These are phyloP conservation scores for Macrophya alboannulata DNA, from an alignment of 2,888 invertebrate genomes.

Conservation along the genomic window DNA sequence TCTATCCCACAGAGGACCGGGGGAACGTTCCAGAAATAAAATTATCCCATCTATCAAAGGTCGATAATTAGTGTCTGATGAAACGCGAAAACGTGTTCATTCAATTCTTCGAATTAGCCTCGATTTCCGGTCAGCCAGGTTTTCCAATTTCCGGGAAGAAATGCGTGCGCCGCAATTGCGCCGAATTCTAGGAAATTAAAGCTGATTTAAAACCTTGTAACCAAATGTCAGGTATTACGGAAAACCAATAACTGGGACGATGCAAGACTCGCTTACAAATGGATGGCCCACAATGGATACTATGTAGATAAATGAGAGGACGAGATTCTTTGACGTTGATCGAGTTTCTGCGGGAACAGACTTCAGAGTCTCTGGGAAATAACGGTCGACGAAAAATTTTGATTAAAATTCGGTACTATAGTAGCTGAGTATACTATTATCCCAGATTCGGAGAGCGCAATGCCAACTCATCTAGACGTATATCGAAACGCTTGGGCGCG, in stretches of 20 bases:
- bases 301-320: background rate
- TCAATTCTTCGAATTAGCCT: slow-evolving; percentile 15
- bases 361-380: slow-evolving; percentile 5
- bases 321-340: slow-evolving; percentile 7
- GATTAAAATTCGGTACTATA: slow-evolving; percentile 33
- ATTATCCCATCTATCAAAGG: background rate
- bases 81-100: slow-evolving; percentile 8
- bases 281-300: background rate
- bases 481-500: background rate
- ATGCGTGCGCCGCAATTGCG: slow-evolving; percentile 28
- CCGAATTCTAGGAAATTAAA: slow-evolving; percentile 11
- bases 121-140: slow-evolving; percentile 22
- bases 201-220: slow-evolving; percentile 25
- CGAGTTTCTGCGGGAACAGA: slow-evolving; percentile 9
- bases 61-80: slow-evolving; percentile 12
- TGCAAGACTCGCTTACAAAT: background rate
- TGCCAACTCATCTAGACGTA: background rate
- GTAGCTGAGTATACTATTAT: background rate
- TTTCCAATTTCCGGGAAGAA: slow-evolving; percentile 37
- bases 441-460: background rate
- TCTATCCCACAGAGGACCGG: background rate
- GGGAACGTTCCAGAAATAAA: background rate
- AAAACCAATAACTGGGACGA: background rate
- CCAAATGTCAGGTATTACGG: background rate
- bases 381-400: background rate